Percentiles rank a stretch among this genome's conserved stretches.
These are phyloP conservation scores for Lophius piscatorius DNA, from an alignment of 2,113 vertebrate genomes.

Conservation along the genomic window DNA sequence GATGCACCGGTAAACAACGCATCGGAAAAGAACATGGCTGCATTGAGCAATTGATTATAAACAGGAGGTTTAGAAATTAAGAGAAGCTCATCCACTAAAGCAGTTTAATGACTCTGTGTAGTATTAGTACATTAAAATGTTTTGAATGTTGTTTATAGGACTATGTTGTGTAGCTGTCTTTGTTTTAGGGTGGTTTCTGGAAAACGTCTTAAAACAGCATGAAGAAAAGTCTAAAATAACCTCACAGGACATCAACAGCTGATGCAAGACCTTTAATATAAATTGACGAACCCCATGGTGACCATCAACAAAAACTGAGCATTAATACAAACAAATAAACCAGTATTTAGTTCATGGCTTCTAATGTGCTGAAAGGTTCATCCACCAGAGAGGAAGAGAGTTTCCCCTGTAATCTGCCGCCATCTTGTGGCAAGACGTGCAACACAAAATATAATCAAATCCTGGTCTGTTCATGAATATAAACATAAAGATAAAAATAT, in stretches of 20 bases:
- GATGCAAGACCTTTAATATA: not conserved
- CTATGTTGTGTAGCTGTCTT: too few species aligned
- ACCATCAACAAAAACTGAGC: not conserved
- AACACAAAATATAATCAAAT: not conserved
- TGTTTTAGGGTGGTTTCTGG: too few species aligned
- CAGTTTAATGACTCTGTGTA: too few species aligned
- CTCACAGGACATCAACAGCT: too few species aligned
- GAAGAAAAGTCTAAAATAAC: too few species aligned
- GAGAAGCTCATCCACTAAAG: not conserved
- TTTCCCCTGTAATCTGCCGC: constrained; percentile 13
- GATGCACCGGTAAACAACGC: not conserved
- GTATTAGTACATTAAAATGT: too few species aligned
- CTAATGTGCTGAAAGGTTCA: not conserved
- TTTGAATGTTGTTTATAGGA: too few species aligned
- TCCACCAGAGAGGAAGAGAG: not conserved
- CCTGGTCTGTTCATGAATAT: not conserved
- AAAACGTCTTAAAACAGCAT: too few species aligned
- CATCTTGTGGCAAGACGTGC: constrained; percentile 49
- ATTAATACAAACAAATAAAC: not conserved
- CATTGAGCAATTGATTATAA: too few species aligned
- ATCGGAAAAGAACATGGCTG: too few species aligned
- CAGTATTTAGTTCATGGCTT: not conserved
- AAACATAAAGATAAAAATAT: not conserved
- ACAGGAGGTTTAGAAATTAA: not conserved
- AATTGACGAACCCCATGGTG: not conserved